These are phyloP conservation scores for Balanococcus diminutus DNA, from an alignment of 2,888 invertebrate species.

Conservation along the genomic window DNA sequence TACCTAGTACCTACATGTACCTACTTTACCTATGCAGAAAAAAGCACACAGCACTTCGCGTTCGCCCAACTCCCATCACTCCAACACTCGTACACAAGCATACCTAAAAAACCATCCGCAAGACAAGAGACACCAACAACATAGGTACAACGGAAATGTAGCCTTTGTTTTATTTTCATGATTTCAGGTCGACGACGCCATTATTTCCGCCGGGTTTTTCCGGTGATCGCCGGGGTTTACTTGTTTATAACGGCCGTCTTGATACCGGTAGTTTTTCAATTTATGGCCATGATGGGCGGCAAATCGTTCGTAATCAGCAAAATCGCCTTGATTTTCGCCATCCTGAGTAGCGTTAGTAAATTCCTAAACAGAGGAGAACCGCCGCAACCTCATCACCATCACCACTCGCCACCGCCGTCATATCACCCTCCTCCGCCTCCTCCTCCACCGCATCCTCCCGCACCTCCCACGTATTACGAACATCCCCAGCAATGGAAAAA, in stretches of 20 bases:
- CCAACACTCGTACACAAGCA: not conserved
- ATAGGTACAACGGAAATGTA: not conserved
- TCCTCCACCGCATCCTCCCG: not conserved
- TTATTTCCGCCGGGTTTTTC: conserved; percentile 67
- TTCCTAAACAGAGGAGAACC: not conserved
- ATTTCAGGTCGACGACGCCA: conserved; percentile 63
- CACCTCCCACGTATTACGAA: not conserved
- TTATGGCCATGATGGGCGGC: conserved; percentile 80
- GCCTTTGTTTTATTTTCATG: conserved; percentile 49
- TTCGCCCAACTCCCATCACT: too few relatives aligned
- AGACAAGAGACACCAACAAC: too few relatives aligned
- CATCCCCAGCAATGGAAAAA: conserved; percentile 37
- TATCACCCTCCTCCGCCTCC: not conserved
- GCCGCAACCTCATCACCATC: not conserved
- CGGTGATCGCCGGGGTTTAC: conserved; percentile 79
- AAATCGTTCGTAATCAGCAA: conserved; percentile 80
- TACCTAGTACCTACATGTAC: too few relatives aligned
- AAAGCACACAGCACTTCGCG: not conserved
- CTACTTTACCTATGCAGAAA: too few relatives aligned
- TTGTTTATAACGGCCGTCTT: conserved; percentile 77
- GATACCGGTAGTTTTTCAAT: conserved; percentile 83
- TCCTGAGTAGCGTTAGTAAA: conserved; percentile 44
- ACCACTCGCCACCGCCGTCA: not conserved
- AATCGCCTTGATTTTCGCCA: conserved; percentile 72
- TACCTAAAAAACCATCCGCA: not conserved